Base-by-base conservation (phyloP, 2,113 vertebrate genomes). In the Notiomystis cincta region DNA sequence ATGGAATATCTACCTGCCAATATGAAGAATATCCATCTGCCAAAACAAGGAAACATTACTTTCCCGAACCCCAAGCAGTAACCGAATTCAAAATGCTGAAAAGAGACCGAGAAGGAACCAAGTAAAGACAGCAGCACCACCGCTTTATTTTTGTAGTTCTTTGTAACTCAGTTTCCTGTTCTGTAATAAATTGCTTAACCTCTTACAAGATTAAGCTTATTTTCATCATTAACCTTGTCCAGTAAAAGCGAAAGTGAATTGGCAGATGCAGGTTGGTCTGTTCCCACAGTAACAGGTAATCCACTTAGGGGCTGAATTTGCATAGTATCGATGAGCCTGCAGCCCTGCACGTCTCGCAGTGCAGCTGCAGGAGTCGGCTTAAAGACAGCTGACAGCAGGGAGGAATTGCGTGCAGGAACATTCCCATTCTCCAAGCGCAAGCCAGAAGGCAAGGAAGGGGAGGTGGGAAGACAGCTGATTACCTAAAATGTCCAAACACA, bases 231-330 rank as follows among this genome's bases (percentile, higher is more conserved):
- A 88, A 61, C 58, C 40, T 92, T 54, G 54, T 47, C 76, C 60
- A 93, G 71, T 85, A 90, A 90, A 92, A 96, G 38, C 4, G 56
- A 96, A 92, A 94, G 86, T 5, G 19, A 10, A 33, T 20, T 45
- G 33, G 64, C 80, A 92, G 88, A 70, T 11, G 66, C 62, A 83
- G 38, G 65, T 72, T 72, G 14, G 73, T 40, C 72, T 28, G 73
- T 82, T 95, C 62, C 80, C 91, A 84, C 89, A 66, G 89, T 38
- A 75, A 51, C 78, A 92, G n/a, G 71, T 85, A 64, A 80, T 80
- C 57, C 24, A 0, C 25, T 90, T 82, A 31, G 2, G 6, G 54
- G 61, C 17, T 51, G 65, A 17, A 94, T 93, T 95, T 95, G 82
- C 85, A 77, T 76, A 58, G 79, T 38, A 19, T 65, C 44, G 25